A percentile compares a stretch with the other conserved stretches of the same genome.
Evolutionary conservation across 2,888 invertebrate genomes (phyloP).

Genomic region (Xestobium rufovillosum): DNA sequence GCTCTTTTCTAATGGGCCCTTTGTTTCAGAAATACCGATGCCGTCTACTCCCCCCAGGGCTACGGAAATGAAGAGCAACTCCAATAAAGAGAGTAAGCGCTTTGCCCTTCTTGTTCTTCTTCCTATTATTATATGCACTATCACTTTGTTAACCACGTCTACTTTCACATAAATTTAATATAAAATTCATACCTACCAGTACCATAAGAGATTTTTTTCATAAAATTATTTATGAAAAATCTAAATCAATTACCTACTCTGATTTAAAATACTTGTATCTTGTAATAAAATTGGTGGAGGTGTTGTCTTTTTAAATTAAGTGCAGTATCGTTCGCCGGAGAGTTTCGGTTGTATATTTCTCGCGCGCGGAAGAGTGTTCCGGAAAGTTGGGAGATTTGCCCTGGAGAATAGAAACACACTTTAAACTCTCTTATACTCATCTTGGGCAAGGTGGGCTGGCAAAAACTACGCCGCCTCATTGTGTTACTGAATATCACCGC

Average conservation of each 20-base stretch:
- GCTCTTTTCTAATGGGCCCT: no score
- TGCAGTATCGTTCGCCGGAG: no score
- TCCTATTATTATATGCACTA: not conserved
- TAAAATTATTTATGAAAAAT: no score
- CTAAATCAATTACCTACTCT: no score
- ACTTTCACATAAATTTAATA: no score
- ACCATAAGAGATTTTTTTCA: no score
- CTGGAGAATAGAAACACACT: constrained; percentile 36
- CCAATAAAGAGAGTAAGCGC: constrained; percentile 66
- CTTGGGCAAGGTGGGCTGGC: constrained; percentile 32
- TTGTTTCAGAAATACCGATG: constrained; percentile 74
- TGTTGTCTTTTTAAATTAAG: no score
- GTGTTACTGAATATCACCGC: constrained; percentile 39
- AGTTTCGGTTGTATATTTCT: no score
- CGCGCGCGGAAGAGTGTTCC: constrained; percentile 28
- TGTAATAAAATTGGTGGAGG: no score
- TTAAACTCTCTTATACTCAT: constrained; percentile 33
- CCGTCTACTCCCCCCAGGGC: constrained; percentile 79
- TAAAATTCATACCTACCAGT: no score
- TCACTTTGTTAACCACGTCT: no score
- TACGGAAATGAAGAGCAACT: constrained; percentile 68
- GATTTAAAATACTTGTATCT: no score
- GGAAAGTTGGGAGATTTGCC: constrained; percentile 30
- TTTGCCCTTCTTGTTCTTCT: not conserved
- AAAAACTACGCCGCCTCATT: constrained; percentile 38